Conservation (phyloP, 1,140 invertebrate genomes). For the Schlechtendalia chinensis region DNA sequence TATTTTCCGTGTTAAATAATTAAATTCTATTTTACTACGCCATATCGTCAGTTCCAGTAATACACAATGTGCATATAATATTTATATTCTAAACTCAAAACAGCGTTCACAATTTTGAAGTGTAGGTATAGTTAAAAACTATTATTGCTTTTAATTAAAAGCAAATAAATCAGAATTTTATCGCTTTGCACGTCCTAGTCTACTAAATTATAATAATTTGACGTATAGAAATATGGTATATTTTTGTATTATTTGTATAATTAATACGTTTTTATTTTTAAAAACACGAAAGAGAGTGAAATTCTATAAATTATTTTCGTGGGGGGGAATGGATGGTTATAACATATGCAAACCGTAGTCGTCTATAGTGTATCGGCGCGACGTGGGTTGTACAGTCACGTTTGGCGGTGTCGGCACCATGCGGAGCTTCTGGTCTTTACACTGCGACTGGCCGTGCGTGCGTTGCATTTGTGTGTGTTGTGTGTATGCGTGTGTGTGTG, state of each 20-base stretch:
- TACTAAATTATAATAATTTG: neutral
- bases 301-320: slow-evolving; percentile 18
- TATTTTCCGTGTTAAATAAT: neutral
- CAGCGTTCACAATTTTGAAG: neutral
- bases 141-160: neutral
- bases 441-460: neutral
- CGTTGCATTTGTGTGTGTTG: neutral
- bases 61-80: neutral
- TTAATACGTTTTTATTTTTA: neutral
- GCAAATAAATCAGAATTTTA: neutral
- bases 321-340: neutral
- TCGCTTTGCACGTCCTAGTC: neutral
- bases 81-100: neutral
- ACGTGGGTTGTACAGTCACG: slow-evolving; percentile 42
- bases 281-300: neutral
- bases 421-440: slow-evolving; percentile 33
- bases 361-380: neutral
- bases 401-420: neutral
- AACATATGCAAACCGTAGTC: slow-evolving; percentile 30
- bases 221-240: neutral
- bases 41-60: neutral
- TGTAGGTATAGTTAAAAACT: too few relatives aligned
- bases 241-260: too few relatives aligned
- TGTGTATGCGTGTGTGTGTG: too few relatives aligned
- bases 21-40: neutral